These are phyloP conservation scores for Ornithoptera priamus DNA, from an alignment of 2,888 invertebrate species.

Conservation along the genomic window DNA sequence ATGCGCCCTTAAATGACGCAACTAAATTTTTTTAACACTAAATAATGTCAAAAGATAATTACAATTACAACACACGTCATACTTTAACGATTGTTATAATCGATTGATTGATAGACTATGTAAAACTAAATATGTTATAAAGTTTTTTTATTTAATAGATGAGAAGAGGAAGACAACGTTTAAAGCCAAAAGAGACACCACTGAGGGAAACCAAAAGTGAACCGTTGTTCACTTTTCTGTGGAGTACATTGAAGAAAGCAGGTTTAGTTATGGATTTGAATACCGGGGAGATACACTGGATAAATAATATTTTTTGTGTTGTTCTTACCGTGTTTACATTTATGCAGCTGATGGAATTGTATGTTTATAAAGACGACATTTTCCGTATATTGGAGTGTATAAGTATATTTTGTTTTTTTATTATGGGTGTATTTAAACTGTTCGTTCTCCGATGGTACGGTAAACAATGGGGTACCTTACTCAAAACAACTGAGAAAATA, in stretches of 20 bases:
- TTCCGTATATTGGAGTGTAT: constrained; percentile 56
- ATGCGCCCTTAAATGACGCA: too few relatives aligned
- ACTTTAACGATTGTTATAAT: too few relatives aligned
- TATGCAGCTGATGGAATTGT: constrained; percentile 47
- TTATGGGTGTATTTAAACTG: constrained; percentile 44
- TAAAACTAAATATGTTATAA: too few relatives aligned
- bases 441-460: not conserved
- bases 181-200: too few relatives aligned
- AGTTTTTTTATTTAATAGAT: constrained; percentile 5
- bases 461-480: not conserved
- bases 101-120: too few relatives aligned
- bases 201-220: not conserved
- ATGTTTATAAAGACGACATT: constrained; percentile 44
- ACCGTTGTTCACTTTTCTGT: constrained; percentile 11
- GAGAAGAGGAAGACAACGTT: not conserved
- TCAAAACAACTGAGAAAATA: not conserved
- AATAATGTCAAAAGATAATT: too few relatives aligned
- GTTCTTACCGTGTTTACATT: constrained; percentile 45
- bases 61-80: too few relatives aligned
- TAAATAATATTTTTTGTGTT: constrained; percentile 40
- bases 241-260: constrained; percentile 29
- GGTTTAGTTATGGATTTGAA: constrained; percentile 42
- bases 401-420: constrained; percentile 56
- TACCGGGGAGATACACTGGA: constrained; percentile 37
- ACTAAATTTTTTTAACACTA: too few relatives aligned